These are phyloP conservation scores for Petrosia ficiformis DNA, from an alignment of 37 sponge, comb jelly and placozoan species.

Conservation along the genomic window DNA sequence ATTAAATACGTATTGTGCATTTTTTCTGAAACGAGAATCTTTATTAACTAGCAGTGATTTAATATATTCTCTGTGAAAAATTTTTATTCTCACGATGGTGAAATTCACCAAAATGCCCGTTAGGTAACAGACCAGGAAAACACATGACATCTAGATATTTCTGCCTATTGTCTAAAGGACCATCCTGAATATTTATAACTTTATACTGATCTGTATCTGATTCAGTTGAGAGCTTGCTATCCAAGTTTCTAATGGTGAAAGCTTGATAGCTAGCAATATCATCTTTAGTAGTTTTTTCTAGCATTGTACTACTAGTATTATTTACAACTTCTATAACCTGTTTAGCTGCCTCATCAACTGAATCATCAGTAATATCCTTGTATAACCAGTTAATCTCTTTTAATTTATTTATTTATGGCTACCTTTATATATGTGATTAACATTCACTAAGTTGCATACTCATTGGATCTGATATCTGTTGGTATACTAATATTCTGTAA, in stretches of 20 bases:
- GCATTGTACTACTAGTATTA: slow-evolving; percentile 27
- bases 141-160: too few species aligned
- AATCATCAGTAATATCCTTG: slow-evolving; percentile 19
- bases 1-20: slow-evolving; percentile 42
- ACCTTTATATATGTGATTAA: too few species aligned
- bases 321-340: slow-evolving; percentile 33
- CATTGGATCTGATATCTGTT: too few species aligned
- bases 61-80: slow-evolving; percentile 29
- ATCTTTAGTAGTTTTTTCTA: slow-evolving; percentile 32
- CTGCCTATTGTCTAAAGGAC: slow-evolving; percentile 31
- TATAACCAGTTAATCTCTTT: slow-evolving; percentile 62
- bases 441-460: too few species aligned
- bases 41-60: slow-evolving; percentile 41
- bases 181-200: slow-evolving; percentile 27
- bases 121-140: slow-evolving; percentile 50
- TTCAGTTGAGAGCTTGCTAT: slow-evolving; percentile 14
- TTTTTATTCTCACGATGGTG: slow-evolving; percentile 25
- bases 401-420: too few species aligned
- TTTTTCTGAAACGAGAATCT: slow-evolving; percentile 48
- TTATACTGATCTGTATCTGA: slow-evolving; percentile 61
- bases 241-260: slow-evolving; percentile 41
- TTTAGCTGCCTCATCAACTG: slow-evolving; percentile 41
- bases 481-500: too few species aligned
- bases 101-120: slow-evolving; percentile 38
- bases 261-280: slow-evolving; percentile 42